Conservation (phyloP, 2,113 vertebrate genomes). For the Brienomyrus brachyistius region DNA sequence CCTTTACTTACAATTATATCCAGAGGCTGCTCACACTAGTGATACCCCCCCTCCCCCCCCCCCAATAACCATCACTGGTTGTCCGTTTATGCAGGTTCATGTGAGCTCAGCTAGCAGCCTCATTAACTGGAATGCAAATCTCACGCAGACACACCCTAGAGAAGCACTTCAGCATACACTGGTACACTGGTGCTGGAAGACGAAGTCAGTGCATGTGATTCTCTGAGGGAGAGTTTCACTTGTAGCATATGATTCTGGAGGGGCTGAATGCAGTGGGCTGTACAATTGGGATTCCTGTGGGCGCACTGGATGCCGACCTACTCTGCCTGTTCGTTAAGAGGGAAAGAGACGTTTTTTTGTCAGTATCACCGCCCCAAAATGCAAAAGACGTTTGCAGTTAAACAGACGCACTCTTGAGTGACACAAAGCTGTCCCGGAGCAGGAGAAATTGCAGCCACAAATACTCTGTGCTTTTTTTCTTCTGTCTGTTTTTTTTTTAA, state of each 20-base stretch:
- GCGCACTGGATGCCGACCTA: neutral
- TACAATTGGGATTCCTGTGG: neutral
- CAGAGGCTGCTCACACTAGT: neutral
- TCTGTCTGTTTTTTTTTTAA: conserved; percentile 13
- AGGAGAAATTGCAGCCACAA: neutral
- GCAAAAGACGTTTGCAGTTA: neutral
- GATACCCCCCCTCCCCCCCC: neutral
- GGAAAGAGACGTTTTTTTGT: neutral
- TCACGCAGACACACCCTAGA: neutral
- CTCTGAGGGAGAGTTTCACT: neutral
- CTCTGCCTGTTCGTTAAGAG: neutral
- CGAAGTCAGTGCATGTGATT: neutral
- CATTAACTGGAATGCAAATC: conserved; percentile 11
- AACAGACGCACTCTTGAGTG: neutral
- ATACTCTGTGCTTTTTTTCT: neutral
- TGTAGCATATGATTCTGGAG: neutral
- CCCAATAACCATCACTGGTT: neutral
- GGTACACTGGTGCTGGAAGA: neutral
- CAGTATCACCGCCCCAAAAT: neutral
- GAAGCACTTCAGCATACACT: neutral
- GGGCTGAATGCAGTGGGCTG: neutral
- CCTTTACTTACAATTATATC: neutral
- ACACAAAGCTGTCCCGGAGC: neutral
- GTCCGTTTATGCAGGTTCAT: conserved; percentile 42
- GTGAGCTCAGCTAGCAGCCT: conserved; percentile 25